These are phyloP conservation scores for Amblyjoppa proteus DNA, from an alignment of 2,888 invertebrate species.

Conservation along the genomic window DNA sequence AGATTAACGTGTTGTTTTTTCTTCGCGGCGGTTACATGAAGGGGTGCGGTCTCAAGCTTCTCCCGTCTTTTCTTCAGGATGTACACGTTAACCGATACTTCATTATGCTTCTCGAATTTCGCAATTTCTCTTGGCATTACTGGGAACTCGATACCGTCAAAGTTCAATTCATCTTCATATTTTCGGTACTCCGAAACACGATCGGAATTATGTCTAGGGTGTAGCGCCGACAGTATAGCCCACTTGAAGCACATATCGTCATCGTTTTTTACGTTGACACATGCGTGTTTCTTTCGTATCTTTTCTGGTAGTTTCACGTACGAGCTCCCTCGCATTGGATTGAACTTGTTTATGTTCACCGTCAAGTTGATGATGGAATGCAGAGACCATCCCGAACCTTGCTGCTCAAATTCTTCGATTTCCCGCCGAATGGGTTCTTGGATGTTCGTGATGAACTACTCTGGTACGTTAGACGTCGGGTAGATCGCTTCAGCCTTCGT, in stretches of 20 bases:
- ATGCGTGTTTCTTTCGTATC: conserved; percentile 24
- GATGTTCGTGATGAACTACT: conserved; percentile 70
- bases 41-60: conserved; percentile 10
- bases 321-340: conserved; percentile 70
- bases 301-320: conserved; percentile 65
- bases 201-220: conserved; percentile 61
- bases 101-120: conserved; percentile 69
- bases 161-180: conserved; percentile 59
- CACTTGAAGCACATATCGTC: conserved; percentile 74
- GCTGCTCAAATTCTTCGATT: conserved; percentile 73
- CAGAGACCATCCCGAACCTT: conserved; percentile 72
- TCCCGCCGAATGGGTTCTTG: conserved; percentile 62
- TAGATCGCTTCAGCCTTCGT: conserved; percentile 71
- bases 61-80: conserved; percentile 13
- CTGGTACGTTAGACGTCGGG: conserved; percentile 62
- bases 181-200: conserved; percentile 62
- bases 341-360: conserved; percentile 71
- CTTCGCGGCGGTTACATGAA: conserved; percentile 30
- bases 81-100: conserved; percentile 64
- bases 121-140: conserved; percentile 65
- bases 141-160: conserved; percentile 70
- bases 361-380: conserved; percentile 66
- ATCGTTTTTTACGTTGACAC: conserved; percentile 62
- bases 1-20: conserved; percentile 53
- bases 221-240: conserved; percentile 71